Evolutionary conservation across 2,888 invertebrate genomes (phyloP).

Genomic region (Drosophila rellima): DNA sequence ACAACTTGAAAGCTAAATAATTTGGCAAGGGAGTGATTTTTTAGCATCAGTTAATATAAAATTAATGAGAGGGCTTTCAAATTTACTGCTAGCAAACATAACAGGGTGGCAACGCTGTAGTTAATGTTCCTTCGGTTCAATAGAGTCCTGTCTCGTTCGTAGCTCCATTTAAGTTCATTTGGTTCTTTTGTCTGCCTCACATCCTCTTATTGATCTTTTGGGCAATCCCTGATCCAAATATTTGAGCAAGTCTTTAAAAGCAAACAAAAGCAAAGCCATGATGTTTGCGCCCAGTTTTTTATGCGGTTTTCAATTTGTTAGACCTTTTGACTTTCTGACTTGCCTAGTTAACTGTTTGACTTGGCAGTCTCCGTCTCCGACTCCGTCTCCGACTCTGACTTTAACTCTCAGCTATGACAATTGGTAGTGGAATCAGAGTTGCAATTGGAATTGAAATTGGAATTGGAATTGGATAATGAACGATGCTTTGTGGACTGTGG

Average conservation of each 20-base stretch:
- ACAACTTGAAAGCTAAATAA: slow-evolving; percentile 2
- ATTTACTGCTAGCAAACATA: not conserved
- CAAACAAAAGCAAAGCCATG: slow-evolving; percentile 43
- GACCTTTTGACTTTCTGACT: slow-evolving; percentile 73
- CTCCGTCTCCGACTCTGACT: no score
- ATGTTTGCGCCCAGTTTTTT: slow-evolving; percentile 65
- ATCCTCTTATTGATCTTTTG: slow-evolving; percentile 25
- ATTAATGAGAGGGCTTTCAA: not conserved
- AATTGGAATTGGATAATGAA: slow-evolving; percentile 69
- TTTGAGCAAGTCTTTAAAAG: slow-evolving; percentile 20
- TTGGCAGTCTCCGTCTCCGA: slow-evolving; percentile 42
- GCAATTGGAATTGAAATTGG: slow-evolving; percentile 35
- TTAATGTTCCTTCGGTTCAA: not conserved
- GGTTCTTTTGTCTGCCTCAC: not conserved
- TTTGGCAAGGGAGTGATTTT: slow-evolving; percentile 8
- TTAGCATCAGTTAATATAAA: not conserved
- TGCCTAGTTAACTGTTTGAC: slow-evolving; percentile 75
- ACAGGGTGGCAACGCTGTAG: not conserved
- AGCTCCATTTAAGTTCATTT: not conserved
- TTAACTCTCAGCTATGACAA: slow-evolving; percentile 42
- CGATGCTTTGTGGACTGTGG: slow-evolving; percentile 80
- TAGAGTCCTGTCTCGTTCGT: not conserved
- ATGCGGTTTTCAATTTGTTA: slow-evolving; percentile 67
- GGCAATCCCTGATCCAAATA: slow-evolving; percentile 35
- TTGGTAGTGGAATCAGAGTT: slow-evolving; percentile 38